Conservation (phyloP, 2,113 vertebrate genomes). For the Antechinus flavipes region DNA sequence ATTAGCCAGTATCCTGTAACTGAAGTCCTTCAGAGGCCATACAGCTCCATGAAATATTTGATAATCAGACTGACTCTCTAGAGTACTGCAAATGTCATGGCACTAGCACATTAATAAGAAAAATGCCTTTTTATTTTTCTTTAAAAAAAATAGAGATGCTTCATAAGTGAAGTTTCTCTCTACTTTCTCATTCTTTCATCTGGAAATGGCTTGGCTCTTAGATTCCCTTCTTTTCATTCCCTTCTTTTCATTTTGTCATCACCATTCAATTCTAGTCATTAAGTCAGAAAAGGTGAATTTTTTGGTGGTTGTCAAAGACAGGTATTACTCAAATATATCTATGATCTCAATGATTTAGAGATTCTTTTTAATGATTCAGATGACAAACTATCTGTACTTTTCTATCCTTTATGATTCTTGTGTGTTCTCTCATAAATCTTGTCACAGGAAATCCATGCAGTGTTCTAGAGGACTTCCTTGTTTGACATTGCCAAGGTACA, state of each 20-base stretch:
- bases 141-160: neutral
- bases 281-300: neutral
- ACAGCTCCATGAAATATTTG: neutral
- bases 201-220: neutral
- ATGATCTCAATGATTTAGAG: neutral
- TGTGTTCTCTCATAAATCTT: neutral
- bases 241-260: neutral
- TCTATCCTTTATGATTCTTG: neutral
- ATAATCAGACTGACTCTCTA: neutral
- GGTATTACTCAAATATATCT: neutral
- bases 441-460: neutral
- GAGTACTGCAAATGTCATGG: neutral
- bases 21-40: neutral
- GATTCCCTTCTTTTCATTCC: neutral
- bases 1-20: neutral
- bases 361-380: neutral
- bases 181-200: neutral
- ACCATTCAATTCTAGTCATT: neutral
- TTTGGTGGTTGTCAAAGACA: neutral
- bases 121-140: neutral
- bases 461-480: neutral
- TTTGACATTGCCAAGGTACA: neutral
- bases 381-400: neutral
- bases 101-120: neutral
- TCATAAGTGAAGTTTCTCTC: neutral